Base-by-base conservation (phyloP, 2,888 invertebrate genomes). In the Ceraclea dissimilis region DNA sequence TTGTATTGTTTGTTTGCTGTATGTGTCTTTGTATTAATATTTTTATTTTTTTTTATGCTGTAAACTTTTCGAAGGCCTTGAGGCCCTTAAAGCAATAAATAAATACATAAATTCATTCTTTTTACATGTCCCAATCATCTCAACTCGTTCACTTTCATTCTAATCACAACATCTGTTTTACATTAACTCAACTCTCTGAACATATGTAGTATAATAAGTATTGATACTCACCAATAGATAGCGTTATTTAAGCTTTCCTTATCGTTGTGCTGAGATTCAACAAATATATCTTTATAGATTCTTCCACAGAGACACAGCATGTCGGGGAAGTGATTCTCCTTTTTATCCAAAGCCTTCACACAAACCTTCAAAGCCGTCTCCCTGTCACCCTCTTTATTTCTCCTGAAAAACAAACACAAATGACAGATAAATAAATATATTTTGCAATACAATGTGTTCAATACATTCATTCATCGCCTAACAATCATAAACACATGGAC, bases 291-390 rank as follows among this genome's bases (percentile, higher is more conserved):
- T 72, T 93, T 93, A 71, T 97, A 97, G 67, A 99, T 98, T 62
- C 99, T 84, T 1, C 99, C 99, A 68, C 97, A 97, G 2, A 99
- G 79, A 67, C 99, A 98, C 50, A 99, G 73, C 87, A 98, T 93
- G 71, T 99, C 99, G 0, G 98, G 97, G 66, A 96, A 94, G 64
- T 89, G 87, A 69, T 94, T 95, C 69, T 97, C 96, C 70, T 92
- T 90, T 72, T 90, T 88, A 64, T 94, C 88, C 55, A 99, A 76
- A 0, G 95, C 94, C 70, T 90, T 88, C 22, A 90, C 85, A 61
- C 98, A 96, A 0, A 96, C 94, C 67, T 85, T 82, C 31, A 99
- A 74, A 0, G 98, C 98, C 67, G 89, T 90, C 67, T 97, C 95
- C 52, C 98, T 79, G 71, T 99, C 99, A 0, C 97, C 97, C 66